Percentiles rank a stretch among this genome's conserved stretches.
phyloP scores from a whole-genome alignment of 2,888 invertebrate species.

The Harpalus rufipes region DNA sequence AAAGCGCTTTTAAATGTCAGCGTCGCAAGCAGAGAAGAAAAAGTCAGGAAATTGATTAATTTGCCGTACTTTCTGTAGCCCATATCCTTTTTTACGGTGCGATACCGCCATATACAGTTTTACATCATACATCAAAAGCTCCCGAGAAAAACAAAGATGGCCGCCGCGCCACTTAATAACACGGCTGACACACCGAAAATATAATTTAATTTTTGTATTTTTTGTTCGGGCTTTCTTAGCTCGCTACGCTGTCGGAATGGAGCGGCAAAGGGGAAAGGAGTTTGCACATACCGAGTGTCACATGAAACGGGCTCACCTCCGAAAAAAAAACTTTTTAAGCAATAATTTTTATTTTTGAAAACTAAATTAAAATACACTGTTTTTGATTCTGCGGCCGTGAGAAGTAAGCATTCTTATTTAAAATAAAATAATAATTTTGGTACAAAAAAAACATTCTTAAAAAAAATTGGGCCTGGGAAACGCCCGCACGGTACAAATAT shows the following conservation, averaged over 20 bases:
- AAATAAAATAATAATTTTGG: too few relatives aligned
- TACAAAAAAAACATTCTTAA: too few relatives aligned
- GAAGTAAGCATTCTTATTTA: too few relatives aligned
- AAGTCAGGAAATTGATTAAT: slow-evolving; percentile 66
- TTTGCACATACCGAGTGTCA: too few relatives aligned
- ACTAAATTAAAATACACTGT: too few relatives aligned
- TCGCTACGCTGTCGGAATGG: not conserved
- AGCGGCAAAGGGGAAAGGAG: slow-evolving; percentile 39
- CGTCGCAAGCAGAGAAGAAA: slow-evolving; percentile 54
- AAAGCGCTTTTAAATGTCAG: slow-evolving; percentile 65
- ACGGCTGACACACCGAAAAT: slow-evolving; percentile 75
- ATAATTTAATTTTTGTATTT: slow-evolving; percentile 75
- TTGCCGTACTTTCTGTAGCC: slow-evolving; percentile 64
- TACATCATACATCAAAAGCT: slow-evolving; percentile 74
- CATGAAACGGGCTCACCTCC: too few relatives aligned
- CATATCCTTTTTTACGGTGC: slow-evolving; percentile 67
- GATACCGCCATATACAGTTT: slow-evolving; percentile 71
- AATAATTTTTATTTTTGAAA: too few relatives aligned
- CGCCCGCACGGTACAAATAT: too few relatives aligned
- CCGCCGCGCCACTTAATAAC: slow-evolving; percentile 73
- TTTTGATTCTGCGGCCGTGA: too few relatives aligned
- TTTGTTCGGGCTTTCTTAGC: slow-evolving; percentile 70
- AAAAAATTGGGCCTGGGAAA: too few relatives aligned
- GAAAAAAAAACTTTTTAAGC: too few relatives aligned
- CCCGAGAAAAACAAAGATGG: slow-evolving; percentile 72